Conservation (phyloP, 2,113 vertebrate species). For the Mirounga angustirostris region DNA sequence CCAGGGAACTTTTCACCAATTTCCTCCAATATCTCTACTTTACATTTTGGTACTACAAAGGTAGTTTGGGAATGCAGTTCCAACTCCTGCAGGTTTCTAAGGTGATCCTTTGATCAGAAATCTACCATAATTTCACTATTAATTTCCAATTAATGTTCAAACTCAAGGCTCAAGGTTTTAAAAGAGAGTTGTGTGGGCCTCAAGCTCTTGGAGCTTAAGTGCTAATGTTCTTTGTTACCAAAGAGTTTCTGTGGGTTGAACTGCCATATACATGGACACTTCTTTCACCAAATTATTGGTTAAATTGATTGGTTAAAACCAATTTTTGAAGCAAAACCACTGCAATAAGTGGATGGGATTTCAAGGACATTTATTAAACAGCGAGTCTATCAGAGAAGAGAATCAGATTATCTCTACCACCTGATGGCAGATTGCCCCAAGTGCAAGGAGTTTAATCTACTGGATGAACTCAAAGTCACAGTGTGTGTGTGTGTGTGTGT, state of each 20-base stretch:
- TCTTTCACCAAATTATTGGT: neutral
- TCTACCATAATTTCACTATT: neutral
- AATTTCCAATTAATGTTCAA: neutral
- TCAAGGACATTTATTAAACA: neutral
- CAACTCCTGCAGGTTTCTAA: neutral
- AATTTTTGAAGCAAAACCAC: neutral
- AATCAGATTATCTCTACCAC: neutral
- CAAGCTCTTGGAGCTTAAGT: neutral
- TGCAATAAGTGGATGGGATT: neutral
- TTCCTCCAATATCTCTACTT: neutral
- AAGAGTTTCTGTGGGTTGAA: constrained; percentile 23
- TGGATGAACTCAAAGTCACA: neutral
- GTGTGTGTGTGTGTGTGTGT: too few species aligned
- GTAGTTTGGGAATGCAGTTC: neutral
- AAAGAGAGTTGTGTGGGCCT: neutral
- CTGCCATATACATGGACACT: neutral
- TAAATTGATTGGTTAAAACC: neutral
- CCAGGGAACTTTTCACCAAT: neutral
- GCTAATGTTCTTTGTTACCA: neutral
- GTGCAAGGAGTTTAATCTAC: neutral
- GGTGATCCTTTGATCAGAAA: neutral
- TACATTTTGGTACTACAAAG: neutral
- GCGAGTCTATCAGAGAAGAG: neutral
- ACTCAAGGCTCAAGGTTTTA: neutral
- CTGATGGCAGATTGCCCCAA: neutral